Evolutionary conservation across 2,888 invertebrate species (phyloP), one percentile per base, ranked within the genome.

Genomic region (Megastigmus dorsalis): DNA sequence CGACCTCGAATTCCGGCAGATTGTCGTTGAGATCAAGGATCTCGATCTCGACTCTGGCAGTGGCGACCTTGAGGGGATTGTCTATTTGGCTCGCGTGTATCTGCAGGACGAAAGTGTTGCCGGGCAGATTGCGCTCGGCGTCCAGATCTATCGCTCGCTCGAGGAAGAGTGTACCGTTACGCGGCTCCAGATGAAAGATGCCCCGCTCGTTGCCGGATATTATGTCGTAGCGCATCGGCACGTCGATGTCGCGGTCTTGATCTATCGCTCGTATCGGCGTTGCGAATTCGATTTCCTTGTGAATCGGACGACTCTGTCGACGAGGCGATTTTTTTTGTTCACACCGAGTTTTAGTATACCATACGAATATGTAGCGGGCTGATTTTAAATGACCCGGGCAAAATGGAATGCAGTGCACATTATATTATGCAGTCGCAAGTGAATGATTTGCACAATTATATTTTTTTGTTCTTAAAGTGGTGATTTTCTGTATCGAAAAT

Each of bases 1-100:
- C 95, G 0, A 95, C 95, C 84, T 96, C 96, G 80, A 97, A 97
- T 81, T 95, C 94, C 0, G 96, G 96, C 23, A 94, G 88, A 86
- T 96, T 96, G 84, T 96, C 96, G 82, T 96, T 95, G 9, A 95
- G 87, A 82, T 95, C 95, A 41, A 93, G 83, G 2, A 95, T 89
- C 86, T 95, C 92, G 0, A 95, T 89, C 85, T 95, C 94, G 0
- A 94, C 90, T 63, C 93, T 89, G 0, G 96, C 94, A 4, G 93
- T 89, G 0, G 94, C 93, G 30, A 93, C 92, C 82, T 94, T 94
- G 41, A 94, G 83, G 0, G 94, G 93, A 84, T 95, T 95, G 84
- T 96, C 94, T 52, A 93, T 90, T 86, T 96, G 94, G 0, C 93
- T 90, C 0, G 95, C 94, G 85, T 95, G 95, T 41, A 96, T 91